phyloP scores from a whole-genome alignment of 2,888 invertebrate genomes.

The Sepioteuthis lessoniana region DNA sequence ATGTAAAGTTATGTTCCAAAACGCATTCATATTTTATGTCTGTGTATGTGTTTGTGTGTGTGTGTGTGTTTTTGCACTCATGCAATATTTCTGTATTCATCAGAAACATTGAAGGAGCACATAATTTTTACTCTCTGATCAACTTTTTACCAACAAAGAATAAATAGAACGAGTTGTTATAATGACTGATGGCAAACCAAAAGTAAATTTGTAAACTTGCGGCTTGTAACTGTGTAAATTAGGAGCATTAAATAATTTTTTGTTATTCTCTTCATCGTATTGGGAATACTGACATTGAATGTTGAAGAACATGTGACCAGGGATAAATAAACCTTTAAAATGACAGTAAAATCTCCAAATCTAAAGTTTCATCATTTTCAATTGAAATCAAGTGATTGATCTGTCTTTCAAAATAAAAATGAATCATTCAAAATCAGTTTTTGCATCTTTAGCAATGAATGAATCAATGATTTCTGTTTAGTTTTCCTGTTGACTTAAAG shows the following conservation, averaged over 20 bases:
- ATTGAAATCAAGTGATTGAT: background rate
- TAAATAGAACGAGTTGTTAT: too few relatives aligned
- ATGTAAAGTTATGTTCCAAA: too few relatives aligned
- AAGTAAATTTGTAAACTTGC: background rate
- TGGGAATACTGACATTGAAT: background rate
- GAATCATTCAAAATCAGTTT: too few relatives aligned
- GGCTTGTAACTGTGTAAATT: background rate
- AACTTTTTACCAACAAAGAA: too few relatives aligned
- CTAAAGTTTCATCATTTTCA: background rate
- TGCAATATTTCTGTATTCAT: too few relatives aligned
- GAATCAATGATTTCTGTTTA: background rate
- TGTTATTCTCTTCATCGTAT: background rate
- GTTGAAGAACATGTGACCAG: background rate
- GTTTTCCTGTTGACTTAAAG: background rate
- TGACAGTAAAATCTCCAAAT: background rate
- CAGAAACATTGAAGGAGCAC: too few relatives aligned
- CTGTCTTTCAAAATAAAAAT: background rate
- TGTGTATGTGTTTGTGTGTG: too few relatives aligned
- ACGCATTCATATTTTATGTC: too few relatives aligned
- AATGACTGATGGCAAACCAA: background rate
- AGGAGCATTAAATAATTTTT: background rate
- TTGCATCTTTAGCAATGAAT: background rate
- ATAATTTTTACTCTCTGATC: too few relatives aligned
- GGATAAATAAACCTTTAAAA: background rate
- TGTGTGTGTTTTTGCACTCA: too few relatives aligned